Evolutionary conservation across 1,140 invertebrate species (phyloP).

Genomic region (Maconellicoccus hirsutus): DNA sequence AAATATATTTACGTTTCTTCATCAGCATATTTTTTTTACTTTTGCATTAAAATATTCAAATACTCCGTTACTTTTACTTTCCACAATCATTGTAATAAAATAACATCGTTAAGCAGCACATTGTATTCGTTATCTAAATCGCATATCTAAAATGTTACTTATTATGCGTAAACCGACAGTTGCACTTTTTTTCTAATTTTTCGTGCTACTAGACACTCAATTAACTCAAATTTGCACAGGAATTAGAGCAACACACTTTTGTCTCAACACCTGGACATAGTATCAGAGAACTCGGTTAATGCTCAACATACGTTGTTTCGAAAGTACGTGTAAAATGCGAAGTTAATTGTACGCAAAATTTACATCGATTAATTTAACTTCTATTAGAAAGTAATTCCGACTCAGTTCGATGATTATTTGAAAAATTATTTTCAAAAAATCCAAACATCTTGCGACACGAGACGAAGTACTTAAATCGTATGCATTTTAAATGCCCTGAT

Average conservation of each 20-base stretch:
- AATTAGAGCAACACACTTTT: too few species aligned
- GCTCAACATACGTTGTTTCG: too few species aligned
- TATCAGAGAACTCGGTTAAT: too few species aligned
- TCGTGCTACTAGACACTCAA: neutral
- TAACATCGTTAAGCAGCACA: neutral
- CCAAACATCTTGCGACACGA: too few species aligned
- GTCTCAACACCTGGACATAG: too few species aligned
- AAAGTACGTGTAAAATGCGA: neutral
- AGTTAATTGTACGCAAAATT: neutral
- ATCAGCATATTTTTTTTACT: neutral
- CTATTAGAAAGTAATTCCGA: neutral
- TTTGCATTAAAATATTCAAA: constrained; percentile 1
- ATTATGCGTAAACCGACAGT: neutral
- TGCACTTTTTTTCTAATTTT: neutral
- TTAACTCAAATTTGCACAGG: neutral
- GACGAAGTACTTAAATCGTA: neutral
- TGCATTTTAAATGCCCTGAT: neutral
- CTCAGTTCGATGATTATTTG: neutral
- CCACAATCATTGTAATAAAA: neutral
- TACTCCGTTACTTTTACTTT: constrained; percentile 9
- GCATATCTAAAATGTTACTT: constrained; percentile 2
- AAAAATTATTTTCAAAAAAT: too few species aligned
- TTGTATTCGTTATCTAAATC: constrained; percentile 4
- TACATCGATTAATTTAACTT: neutral
- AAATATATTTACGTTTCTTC: constrained; percentile 1